Conservation (phyloP, 2,113 vertebrate species). For the Lanius collurio region DNA sequence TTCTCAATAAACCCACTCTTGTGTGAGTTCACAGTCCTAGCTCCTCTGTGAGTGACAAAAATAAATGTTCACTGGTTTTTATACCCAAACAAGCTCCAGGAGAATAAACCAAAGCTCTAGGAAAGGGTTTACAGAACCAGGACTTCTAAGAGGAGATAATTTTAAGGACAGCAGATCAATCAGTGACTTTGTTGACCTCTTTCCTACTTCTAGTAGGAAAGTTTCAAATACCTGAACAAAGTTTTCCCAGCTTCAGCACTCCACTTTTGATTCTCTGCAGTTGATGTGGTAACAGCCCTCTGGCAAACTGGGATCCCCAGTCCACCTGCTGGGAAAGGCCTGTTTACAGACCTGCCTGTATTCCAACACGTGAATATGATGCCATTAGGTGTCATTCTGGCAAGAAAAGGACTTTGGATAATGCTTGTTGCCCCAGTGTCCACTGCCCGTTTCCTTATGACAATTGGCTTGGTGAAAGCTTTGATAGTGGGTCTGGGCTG, state of each 20-base stretch:
- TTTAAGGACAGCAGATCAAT: not conserved
- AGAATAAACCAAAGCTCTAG: not conserved
- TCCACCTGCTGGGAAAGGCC: not conserved
- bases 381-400: not conserved
- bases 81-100: not conserved
- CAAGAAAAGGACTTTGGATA: not conserved
- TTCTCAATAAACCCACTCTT: constrained; percentile 67
- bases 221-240: not conserved
- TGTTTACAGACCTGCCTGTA: not conserved
- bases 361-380: not conserved
- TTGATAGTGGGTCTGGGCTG: not conserved
- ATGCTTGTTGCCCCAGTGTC: not conserved
- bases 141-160: not conserved
- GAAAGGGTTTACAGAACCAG: not conserved
- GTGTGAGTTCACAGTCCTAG: constrained; percentile 39
- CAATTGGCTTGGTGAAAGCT: not conserved
- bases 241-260: not conserved
- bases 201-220: not conserved
- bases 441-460: not conserved
- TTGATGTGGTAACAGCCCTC: not conserved
- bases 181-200: not conserved
- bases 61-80: constrained; percentile 1
- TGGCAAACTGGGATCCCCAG: not conserved
- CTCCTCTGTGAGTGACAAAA: constrained; percentile 42
- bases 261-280: not conserved